Conservation (phyloP, 2,113 vertebrate species). For the Macquaria ambigua region DNA sequence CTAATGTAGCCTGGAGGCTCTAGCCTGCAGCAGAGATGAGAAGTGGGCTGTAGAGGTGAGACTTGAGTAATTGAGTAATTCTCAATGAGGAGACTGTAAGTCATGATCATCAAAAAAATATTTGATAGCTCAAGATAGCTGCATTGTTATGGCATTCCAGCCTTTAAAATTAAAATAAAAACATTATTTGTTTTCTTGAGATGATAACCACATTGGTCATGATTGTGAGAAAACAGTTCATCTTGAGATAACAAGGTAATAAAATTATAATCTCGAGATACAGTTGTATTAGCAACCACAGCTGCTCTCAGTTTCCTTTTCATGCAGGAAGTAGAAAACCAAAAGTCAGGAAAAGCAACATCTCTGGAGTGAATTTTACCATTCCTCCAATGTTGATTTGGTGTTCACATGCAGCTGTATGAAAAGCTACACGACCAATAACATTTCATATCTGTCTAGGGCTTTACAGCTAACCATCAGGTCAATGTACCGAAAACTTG, state of each 20-base stretch:
- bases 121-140: too few species aligned
- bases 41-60: not conserved
- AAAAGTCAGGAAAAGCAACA: not conserved
- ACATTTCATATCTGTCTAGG: not conserved
- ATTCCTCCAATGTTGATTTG: not conserved
- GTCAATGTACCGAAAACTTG: not conserved
- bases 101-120: too few species aligned
- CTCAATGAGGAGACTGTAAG: too few species aligned
- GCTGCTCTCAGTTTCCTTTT: not conserved
- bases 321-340: not conserved
- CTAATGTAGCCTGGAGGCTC: not conserved
- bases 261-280: too few species aligned
- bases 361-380: not conserved
- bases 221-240: too few species aligned
- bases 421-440: not conserved
- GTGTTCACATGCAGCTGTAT: not conserved
- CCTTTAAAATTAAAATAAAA: too few species aligned
- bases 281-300: too few species aligned
- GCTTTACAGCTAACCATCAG: not conserved
- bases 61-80: too few species aligned
- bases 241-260: too few species aligned
- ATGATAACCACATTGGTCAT: too few species aligned
- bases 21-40: not conserved
- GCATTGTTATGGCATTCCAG: too few species aligned
- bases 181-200: too few species aligned